These are phyloP conservation scores for Sipha maydis DNA, from an alignment of 2,888 invertebrate genomes.

Conservation along the genomic window DNA sequence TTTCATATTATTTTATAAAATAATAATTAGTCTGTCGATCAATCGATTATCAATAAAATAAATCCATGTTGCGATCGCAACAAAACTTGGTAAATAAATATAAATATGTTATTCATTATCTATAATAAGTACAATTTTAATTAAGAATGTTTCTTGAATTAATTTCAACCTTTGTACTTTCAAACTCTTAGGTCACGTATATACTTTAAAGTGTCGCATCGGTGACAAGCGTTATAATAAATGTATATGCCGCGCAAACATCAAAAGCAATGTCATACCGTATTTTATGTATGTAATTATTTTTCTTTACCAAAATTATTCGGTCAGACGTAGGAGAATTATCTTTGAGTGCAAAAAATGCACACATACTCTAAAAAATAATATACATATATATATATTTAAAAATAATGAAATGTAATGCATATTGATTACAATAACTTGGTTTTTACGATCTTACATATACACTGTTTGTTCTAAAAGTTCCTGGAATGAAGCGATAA, in stretches of 20 bases:
- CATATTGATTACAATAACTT: neutral
- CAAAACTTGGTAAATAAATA: too few species aligned
- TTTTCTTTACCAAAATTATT: constrained; percentile 4
- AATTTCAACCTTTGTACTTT: neutral
- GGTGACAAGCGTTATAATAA: neutral
- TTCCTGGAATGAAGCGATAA: too few species aligned
- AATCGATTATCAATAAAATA: too few species aligned
- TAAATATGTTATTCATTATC: too few species aligned
- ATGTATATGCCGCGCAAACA: neutral
- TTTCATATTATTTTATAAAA: too few species aligned
- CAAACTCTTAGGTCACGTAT: neutral
- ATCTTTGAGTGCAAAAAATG: neutral
- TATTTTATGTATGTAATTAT: neutral
- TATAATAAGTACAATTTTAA: neutral
- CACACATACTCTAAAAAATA: neutral
- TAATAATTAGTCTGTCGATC: too few species aligned
- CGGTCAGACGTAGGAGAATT: neutral
- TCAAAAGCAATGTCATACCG: neutral
- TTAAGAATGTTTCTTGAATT: neutral
- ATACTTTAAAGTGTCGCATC: neutral
- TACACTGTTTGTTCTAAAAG: too few species aligned
- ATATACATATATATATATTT: neutral
- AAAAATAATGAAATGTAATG: neutral
- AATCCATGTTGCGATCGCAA: too few species aligned
- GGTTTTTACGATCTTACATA: neutral